Evolutionary conservation across 30 jellyfish, hydroid and myxozoan genomes (phyloP), one percentile per base, ranked within the genome.

Genomic region (Mastigias papua): DNA sequence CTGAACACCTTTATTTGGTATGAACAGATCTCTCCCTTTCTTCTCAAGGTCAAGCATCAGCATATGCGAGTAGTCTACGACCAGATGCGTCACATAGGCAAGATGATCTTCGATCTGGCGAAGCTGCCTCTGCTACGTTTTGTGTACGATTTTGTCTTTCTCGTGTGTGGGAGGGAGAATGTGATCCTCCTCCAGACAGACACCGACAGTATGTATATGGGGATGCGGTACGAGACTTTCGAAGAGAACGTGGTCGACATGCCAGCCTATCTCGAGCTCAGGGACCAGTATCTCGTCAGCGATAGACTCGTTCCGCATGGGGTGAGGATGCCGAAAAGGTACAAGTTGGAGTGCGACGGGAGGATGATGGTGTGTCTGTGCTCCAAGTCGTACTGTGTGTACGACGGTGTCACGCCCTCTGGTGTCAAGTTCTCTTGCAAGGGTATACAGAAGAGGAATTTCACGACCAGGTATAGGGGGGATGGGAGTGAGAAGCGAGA

Each of bases 171-270:
- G 19, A 58, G 15, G 50, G 50, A 31, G 9, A 15, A 7, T 67
- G 4, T 67, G 19, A 4, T 5, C 54, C 50, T 67, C 16, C 8
- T 67, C 54, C 54, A 22, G 50, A 67, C 48, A 4, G 79, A 67
- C 21, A 67, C 79, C 5, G 79, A 67, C 50, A 67, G 79, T 31
- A 67, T 67, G 7, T 67, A 60, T 60, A 21, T 60, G n/a, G 6
- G n/a, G 8, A 21, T 60, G n/a, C 6, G 17, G 6, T 5, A 5
- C 6, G 6, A 60, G 17, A 60, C 8, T 60, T 60, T 60, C n/a
- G 72, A 60, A 17, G 72, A 60, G 15, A 60, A 60, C 17, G 33
- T 60, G 29, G 72, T 2, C 22, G 15, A 6, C 32, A 60, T 2
- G 72, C 6, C 8, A 27, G 7, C 8, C 4, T 4, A 17, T 60